Conservation (phyloP, 2,113 vertebrate species). For the Glareola pratincola region DNA sequence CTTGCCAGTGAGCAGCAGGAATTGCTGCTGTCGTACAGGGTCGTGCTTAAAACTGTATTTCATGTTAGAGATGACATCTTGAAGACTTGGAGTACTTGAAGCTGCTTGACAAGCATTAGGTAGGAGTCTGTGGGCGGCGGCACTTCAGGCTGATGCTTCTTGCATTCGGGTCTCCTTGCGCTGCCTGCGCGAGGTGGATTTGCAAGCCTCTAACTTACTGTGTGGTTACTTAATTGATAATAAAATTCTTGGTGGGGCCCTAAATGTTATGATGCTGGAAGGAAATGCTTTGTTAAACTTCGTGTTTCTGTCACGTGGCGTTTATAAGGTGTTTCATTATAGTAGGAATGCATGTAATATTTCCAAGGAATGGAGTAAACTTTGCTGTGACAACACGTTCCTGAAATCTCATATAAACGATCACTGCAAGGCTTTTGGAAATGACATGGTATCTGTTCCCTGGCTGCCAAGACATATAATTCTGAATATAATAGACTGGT, state of each 20-base stretch:
- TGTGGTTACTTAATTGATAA: neutral
- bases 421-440: neutral
- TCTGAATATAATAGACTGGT: neutral
- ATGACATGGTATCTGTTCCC: neutral
- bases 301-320: neutral
- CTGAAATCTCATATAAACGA: neutral
- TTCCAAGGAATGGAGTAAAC: neutral
- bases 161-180: neutral
- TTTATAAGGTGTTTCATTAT: constrained; percentile 68
- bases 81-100: neutral
- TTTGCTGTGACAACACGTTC: neutral
- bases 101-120: neutral
- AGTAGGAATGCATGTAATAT: constrained; percentile 38
- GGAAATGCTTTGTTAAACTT: constrained; percentile 17
- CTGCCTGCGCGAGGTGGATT: neutral
- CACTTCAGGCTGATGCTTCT: neutral
- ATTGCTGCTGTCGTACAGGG: neutral
- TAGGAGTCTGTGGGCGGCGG: constrained; percentile 9
- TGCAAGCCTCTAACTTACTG: neutral
- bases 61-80: neutral
- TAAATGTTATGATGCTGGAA: neutral
- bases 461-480: neutral
- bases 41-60: neutral
- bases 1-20: neutral
- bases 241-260: neutral